These are phyloP conservation scores for Drosophila diplacantha DNA, from an alignment of 2,888 invertebrate species.

Conservation along the genomic window DNA sequence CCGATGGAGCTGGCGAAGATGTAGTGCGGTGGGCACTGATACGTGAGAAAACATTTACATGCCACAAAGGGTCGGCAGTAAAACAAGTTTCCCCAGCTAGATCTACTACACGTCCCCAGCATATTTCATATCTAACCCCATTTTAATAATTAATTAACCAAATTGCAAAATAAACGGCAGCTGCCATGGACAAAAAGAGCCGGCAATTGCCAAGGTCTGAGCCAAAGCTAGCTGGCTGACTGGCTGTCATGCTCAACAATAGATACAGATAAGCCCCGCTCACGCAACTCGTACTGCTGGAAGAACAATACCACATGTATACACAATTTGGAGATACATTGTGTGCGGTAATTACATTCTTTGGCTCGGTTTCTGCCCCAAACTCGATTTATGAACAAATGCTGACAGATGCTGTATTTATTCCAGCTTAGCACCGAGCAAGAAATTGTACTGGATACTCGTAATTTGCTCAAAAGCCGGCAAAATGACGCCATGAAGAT, in stretches of 20 bases:
- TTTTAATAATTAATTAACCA: constrained; percentile 46
- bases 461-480: constrained; percentile 6
- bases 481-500: constrained; percentile 42
- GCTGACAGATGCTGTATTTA: constrained; percentile 58
- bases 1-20: constrained; percentile 28
- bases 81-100: neutral
- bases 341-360: constrained; percentile 21
- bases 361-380: constrained; percentile 20
- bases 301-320: constrained; percentile 31
- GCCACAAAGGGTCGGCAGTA: neutral
- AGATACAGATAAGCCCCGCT: constrained; percentile 35
- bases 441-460: constrained; percentile 21
- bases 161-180: constrained; percentile 50
- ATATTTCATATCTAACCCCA: constrained; percentile 26
- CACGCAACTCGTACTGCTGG: constrained; percentile 40
- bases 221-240: constrained; percentile 17
- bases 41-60: constrained; percentile 14
- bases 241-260: constrained; percentile 27
- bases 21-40: constrained; percentile 29
- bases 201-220: constrained; percentile 17
- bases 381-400: constrained; percentile 51
- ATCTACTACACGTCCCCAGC: constrained; percentile 16
- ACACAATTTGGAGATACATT: constrained; percentile 27
- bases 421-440: constrained; percentile 15
- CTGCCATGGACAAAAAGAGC: constrained; percentile 23